Evolutionary conservation across 2,888 invertebrate species (phyloP).

Genomic region (Drosophila pseudotakahashii): DNA sequence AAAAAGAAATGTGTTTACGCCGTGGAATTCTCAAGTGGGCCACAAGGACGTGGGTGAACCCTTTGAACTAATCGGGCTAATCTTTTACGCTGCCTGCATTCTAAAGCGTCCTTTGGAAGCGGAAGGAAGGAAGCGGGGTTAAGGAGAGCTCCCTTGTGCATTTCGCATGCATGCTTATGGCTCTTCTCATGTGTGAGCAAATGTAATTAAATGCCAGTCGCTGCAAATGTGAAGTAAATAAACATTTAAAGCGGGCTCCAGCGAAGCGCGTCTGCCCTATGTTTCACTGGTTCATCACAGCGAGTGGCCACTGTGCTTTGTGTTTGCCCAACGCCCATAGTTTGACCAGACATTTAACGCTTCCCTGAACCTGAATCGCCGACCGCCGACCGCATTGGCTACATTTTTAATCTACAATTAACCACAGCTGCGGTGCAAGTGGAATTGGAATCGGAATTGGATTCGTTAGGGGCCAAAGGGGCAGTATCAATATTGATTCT

Average conservation of each 20-base stretch:
- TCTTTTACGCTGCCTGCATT: slow-evolving; percentile 83
- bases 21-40: slow-evolving; percentile 51
- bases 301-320: neutral
- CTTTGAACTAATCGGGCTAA: slow-evolving; percentile 80
- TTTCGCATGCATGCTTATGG: slow-evolving; percentile 67
- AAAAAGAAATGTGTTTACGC: slow-evolving; percentile 7
- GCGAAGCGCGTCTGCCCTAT: too few species aligned
- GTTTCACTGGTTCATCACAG: too few species aligned
- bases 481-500: slow-evolving; percentile 81
- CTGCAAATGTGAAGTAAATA: slow-evolving; percentile 4
- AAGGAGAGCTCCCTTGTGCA: slow-evolving; percentile 23
- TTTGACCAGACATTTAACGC: slow-evolving; percentile 83
- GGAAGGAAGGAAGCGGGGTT: too few species aligned
- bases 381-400: slow-evolving; percentile 68
- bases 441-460: neutral
- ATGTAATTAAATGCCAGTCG: slow-evolving; percentile 42
- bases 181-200: slow-evolving; percentile 30
- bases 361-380: too few species aligned
- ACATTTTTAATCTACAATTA: slow-evolving; percentile 83
- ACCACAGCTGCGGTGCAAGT: slow-evolving; percentile 67
- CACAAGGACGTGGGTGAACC: slow-evolving; percentile 38
- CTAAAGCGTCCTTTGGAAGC: slow-evolving; percentile 63
- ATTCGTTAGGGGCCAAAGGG: slow-evolving; percentile 1
- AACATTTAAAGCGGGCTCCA: slow-evolving; percentile 27
- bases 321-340: slow-evolving; percentile 49